A percentile compares a stretch with the other conserved stretches of the same genome.
Evolutionary conservation across 2,888 invertebrate genomes (phyloP).

Genomic region (Auanema sp.): DNA sequence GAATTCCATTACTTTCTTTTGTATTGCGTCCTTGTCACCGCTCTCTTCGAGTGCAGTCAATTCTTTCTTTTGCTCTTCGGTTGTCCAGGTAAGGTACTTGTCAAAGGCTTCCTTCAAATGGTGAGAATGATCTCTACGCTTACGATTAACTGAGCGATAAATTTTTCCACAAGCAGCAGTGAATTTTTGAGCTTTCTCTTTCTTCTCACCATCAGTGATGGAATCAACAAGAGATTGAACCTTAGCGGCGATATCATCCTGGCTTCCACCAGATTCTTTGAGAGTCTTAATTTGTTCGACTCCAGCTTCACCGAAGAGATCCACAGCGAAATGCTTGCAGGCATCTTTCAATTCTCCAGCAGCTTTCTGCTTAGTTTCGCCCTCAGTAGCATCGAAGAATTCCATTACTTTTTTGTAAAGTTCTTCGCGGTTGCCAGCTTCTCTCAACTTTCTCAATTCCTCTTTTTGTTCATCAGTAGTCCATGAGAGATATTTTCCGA

Average conservation of each 20-base stretch:
- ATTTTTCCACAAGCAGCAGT: constrained; percentile 26
- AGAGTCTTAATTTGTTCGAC: constrained; percentile 33
- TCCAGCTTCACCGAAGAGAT: constrained; percentile 40
- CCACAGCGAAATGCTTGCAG: constrained; percentile 32
- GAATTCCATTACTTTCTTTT: constrained; percentile 28
- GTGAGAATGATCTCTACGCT: constrained; percentile 27
- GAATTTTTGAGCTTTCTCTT: constrained; percentile 13
- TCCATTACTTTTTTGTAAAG: constrained; percentile 21
- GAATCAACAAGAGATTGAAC: constrained; percentile 14
- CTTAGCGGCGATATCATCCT: constrained; percentile 26
- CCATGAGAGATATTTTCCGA: constrained; percentile 28
- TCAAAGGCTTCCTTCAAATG: constrained; percentile 16
- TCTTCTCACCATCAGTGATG: constrained; percentile 20
- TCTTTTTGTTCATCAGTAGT: constrained; percentile 34
- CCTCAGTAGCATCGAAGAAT: constrained; percentile 20
- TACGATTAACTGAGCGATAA: constrained; percentile 20
- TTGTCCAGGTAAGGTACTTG: constrained; percentile 35
- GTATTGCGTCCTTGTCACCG: constrained; percentile 21
- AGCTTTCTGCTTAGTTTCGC: constrained; percentile 19
- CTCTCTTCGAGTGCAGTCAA: constrained; percentile 19
- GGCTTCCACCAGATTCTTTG: constrained; percentile 38
- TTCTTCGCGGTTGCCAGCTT: constrained; percentile 8
- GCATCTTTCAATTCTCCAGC: constrained; percentile 20
- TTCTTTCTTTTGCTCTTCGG: constrained; percentile 37
- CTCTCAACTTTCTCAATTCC: constrained; percentile 21